phyloP scores from a whole-genome alignment of 2,888 invertebrate genomes.

The Caenorhabditis sulstoni region DNA sequence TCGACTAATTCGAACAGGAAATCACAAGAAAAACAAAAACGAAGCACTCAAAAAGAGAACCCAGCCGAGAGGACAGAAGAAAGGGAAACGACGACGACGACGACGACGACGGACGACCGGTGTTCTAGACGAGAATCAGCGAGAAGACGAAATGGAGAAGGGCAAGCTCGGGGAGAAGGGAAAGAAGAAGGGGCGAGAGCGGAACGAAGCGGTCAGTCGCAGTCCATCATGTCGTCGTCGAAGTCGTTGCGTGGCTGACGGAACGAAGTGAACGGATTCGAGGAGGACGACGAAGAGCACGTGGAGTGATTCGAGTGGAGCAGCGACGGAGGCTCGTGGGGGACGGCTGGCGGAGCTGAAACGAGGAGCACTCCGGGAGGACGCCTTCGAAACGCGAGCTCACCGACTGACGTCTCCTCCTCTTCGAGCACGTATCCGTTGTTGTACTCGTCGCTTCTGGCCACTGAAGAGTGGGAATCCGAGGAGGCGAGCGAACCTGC shows the following conservation, averaged over 20 bases:
- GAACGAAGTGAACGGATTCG: conserved; percentile 62
- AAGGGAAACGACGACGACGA: conserved; percentile 4
- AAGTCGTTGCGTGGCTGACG: conserved; percentile 48
- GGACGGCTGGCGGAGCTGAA: conserved; percentile 7
- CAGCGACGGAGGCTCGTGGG: conserved; percentile 37
- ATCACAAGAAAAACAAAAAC: conserved; percentile 1
- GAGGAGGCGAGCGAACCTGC: conserved; percentile 62
- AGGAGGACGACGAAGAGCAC: conserved; percentile 53
- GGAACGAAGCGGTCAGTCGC: conserved; percentile 37
- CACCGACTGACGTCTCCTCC: conserved; percentile 55
- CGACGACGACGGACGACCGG: conserved; percentile 24
- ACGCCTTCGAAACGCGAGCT: too few relatives aligned
- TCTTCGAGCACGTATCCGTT: conserved; percentile 66
- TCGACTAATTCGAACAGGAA: not conserved
- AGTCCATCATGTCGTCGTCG: conserved; percentile 65
- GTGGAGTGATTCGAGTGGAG: conserved; percentile 48
- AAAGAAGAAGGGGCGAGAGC: not conserved
- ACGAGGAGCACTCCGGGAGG: not conserved
- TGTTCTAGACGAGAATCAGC: conserved; percentile 39
- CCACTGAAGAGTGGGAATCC: conserved; percentile 65
- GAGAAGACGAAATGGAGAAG: not conserved
- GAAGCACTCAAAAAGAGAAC: conserved; percentile 4
- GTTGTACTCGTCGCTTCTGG: conserved; percentile 65
- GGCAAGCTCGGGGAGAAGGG: conserved; percentile 21
- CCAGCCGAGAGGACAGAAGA: conserved; percentile 33